These are phyloP conservation scores for Tetragnatha versicolor DNA, from an alignment of 1,140 invertebrate species.

Conservation along the genomic window DNA sequence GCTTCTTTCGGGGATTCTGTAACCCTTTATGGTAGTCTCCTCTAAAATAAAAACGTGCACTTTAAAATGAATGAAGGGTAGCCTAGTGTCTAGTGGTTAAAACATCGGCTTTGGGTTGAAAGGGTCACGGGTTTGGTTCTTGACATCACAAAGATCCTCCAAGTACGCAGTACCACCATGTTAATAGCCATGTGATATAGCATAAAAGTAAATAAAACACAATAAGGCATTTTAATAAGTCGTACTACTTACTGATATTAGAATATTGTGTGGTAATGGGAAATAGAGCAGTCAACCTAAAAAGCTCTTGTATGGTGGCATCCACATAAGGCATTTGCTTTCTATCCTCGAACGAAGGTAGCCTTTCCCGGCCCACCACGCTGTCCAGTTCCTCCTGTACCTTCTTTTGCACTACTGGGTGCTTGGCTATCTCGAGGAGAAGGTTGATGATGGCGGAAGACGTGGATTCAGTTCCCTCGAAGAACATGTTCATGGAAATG, in stretches of 20 bases:
- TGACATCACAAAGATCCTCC: too few relatives aligned
- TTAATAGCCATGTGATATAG: too few relatives aligned
- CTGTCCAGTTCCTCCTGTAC: constrained; percentile 58
- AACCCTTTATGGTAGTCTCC: constrained; percentile 13
- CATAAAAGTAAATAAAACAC: too few relatives aligned
- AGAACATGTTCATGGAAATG: constrained; percentile 14
- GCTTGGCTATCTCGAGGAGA: background rate
- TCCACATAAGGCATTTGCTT: constrained; percentile 53
- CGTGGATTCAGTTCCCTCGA: constrained; percentile 32
- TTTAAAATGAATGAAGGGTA: background rate
- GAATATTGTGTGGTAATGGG: background rate
- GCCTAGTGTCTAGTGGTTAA: background rate
- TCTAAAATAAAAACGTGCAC: background rate
- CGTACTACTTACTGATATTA: constrained; percentile 17
- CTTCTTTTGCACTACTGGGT: constrained; percentile 57
- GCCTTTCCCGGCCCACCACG: constrained; percentile 55
- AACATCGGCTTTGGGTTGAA: too few relatives aligned
- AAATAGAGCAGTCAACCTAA: constrained; percentile 32
- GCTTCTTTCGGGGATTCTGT: constrained; percentile 56
- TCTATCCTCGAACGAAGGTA: constrained; percentile 55
- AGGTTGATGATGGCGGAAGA: background rate
- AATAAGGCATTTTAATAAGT: background rate
- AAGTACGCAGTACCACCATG: too few relatives aligned
- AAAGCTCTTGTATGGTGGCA: constrained; percentile 56
- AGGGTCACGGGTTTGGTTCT: too few relatives aligned